Conservation (phyloP, 2,888 invertebrate species). For the Priocnemis perturbator region DNA sequence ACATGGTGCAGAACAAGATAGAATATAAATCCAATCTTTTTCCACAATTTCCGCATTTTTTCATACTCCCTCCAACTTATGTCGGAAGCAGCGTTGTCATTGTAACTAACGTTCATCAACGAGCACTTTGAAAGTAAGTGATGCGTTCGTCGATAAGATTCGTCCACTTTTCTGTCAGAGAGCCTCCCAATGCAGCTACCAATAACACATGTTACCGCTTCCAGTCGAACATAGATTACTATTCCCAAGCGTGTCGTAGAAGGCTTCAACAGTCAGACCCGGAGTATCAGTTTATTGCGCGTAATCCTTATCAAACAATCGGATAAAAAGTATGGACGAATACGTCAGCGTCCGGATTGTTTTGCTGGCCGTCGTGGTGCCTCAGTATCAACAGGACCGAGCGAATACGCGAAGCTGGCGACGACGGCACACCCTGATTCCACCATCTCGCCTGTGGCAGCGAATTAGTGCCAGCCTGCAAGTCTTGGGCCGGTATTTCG, state of each 20-base stretch:
- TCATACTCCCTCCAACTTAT: too few relatives aligned
- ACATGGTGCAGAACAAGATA: constrained; percentile 29
- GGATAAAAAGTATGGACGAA: constrained; percentile 65
- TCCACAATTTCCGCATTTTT: too few relatives aligned
- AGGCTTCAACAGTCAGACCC: too few relatives aligned
- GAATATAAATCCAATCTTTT: not conserved
- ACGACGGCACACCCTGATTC: constrained; percentile 15
- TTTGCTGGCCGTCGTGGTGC: constrained; percentile 42
- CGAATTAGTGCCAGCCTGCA: accelerated
- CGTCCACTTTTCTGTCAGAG: not conserved
- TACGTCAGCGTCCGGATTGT: constrained; percentile 48
- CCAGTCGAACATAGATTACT: too few relatives aligned
- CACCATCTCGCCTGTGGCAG: constrained; percentile 52
- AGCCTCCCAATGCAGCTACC: too few relatives aligned
- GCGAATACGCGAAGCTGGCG: constrained; percentile 19
- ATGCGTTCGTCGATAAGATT: not conserved
- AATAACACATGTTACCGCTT: too few relatives aligned
- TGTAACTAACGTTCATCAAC: not conserved
- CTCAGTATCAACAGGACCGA: constrained; percentile 51
- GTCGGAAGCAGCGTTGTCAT: too few relatives aligned
- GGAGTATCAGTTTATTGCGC: too few relatives aligned
- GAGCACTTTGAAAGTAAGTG: not conserved
- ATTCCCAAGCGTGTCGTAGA: too few relatives aligned
- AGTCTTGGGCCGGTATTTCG: not conserved
- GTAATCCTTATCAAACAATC: not conserved